Conservation (phyloP, 2,113 vertebrate genomes). For the Scomber japonicus region DNA sequence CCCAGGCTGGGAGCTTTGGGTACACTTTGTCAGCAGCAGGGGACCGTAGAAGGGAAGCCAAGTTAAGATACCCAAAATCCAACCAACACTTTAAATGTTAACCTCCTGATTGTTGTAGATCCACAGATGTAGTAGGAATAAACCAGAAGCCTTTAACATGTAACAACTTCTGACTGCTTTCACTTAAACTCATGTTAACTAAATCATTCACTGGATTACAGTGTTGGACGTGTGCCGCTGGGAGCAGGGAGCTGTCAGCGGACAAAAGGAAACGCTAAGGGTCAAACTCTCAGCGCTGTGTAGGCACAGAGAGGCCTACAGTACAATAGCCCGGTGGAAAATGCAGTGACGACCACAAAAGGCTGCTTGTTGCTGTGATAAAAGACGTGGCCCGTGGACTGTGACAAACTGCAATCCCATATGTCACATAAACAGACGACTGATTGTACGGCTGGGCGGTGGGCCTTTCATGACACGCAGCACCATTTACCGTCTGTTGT, state of each 20-base stretch:
- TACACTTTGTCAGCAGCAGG: slow-evolving; percentile 21
- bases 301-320: slow-evolving; percentile 21
- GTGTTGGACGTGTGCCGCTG: slow-evolving; percentile 1
- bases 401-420: slow-evolving; percentile 69
- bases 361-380: slow-evolving; percentile 53
- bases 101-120: neutral
- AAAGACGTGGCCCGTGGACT: slow-evolving; percentile 56
- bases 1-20: slow-evolving; percentile 37
- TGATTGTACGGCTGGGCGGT: slow-evolving; percentile 59
- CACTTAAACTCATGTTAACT: slow-evolving; percentile 1
- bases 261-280: slow-evolving; percentile 34
- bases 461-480: slow-evolving; percentile 35
- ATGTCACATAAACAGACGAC: slow-evolving; percentile 63
- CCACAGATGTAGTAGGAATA: neutral
- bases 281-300: slow-evolving; percentile 18
- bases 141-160: too few relatives aligned
- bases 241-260: slow-evolving; percentile 28
- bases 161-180: neutral
- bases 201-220: neutral
- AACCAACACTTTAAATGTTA: neutral
- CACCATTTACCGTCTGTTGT: neutral
- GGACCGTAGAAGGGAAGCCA: slow-evolving; percentile 29
- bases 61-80: neutral
- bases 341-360: slow-evolving; percentile 51
- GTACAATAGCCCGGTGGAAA: slow-evolving; percentile 43